Conservation (phyloP, 2,888 invertebrate species). For the Netelia virgata region DNA sequence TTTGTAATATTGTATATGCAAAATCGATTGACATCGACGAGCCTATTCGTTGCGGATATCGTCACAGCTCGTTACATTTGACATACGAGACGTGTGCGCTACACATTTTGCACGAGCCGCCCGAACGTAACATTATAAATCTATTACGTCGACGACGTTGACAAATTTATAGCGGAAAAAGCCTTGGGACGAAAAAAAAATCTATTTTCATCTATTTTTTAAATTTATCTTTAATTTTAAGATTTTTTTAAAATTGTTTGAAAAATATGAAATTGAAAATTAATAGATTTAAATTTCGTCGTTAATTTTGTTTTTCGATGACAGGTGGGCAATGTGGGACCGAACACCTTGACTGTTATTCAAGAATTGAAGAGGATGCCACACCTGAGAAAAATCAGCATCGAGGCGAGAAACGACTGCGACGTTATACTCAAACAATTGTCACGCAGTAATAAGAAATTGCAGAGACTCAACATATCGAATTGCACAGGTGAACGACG, state of each 20-base stretch:
- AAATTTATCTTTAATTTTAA: too few relatives aligned
- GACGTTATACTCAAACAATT: constrained; percentile 78
- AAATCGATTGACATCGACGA: constrained; percentile 31
- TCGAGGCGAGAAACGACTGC: constrained; percentile 74
- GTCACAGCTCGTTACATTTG: constrained; percentile 27
- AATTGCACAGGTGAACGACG: constrained; percentile 73
- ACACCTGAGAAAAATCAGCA: constrained; percentile 73
- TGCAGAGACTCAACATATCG: constrained; percentile 74
- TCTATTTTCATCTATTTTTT: too few relatives aligned
- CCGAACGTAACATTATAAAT: neutral
- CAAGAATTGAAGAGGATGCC: constrained; percentile 78
- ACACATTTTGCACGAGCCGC: constrained; percentile 12
- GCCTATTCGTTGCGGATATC: constrained; percentile 4
- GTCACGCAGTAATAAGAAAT: constrained; percentile 76
- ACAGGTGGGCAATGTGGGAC: constrained; percentile 72
- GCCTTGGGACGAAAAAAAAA: too few relatives aligned
- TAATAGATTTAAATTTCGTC: too few relatives aligned
- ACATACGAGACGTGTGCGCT: constrained; percentile 2
- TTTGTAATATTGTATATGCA: neutral
- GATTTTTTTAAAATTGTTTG: neutral
- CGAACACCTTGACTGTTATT: constrained; percentile 73
- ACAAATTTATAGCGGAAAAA: neutral
- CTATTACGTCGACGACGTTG: neutral
- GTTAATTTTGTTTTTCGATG: too few relatives aligned
- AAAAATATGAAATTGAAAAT: neutral